Conservation (phyloP, 2,113 vertebrate genomes). For the Eulemur macaco region DNA sequence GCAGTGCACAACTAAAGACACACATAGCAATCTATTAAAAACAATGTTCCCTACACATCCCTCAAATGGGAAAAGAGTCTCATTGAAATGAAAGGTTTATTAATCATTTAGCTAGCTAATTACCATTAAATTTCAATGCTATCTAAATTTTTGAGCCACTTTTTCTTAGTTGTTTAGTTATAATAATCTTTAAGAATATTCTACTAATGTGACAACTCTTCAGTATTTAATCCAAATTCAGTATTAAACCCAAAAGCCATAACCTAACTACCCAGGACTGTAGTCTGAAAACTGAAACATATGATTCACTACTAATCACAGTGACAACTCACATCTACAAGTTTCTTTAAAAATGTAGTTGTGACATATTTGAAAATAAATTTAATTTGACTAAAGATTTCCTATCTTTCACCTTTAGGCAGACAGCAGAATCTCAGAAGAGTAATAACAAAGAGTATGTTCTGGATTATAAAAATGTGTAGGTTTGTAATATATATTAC, state of each 20-base stretch:
- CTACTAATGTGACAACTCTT: not conserved
- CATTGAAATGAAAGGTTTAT: not conserved
- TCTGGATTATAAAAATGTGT: not conserved
- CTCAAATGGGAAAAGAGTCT: fast-evolving
- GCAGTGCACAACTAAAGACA: not conserved
- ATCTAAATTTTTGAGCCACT: not conserved
- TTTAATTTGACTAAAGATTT: not conserved
- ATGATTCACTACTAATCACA: not conserved
- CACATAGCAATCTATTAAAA: not conserved
- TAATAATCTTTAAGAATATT: not conserved
- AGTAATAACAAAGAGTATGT: not conserved
- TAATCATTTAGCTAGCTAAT: not conserved
- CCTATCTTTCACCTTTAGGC: not conserved
- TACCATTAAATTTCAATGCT: not conserved
- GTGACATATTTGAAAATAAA: not conserved
- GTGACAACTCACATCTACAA: not conserved
- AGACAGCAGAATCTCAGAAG: not conserved
- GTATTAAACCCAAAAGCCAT: not conserved
- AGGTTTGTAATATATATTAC: not conserved
- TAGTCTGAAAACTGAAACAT: not conserved
- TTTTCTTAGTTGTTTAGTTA: not conserved
- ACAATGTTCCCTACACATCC: not conserved
- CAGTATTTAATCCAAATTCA: not conserved
- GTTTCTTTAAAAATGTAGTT: not conserved
- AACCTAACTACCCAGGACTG: not conserved